Conservation (phyloP, 2,797 vertebrate genomes). For the Microtus californicus region DNA sequence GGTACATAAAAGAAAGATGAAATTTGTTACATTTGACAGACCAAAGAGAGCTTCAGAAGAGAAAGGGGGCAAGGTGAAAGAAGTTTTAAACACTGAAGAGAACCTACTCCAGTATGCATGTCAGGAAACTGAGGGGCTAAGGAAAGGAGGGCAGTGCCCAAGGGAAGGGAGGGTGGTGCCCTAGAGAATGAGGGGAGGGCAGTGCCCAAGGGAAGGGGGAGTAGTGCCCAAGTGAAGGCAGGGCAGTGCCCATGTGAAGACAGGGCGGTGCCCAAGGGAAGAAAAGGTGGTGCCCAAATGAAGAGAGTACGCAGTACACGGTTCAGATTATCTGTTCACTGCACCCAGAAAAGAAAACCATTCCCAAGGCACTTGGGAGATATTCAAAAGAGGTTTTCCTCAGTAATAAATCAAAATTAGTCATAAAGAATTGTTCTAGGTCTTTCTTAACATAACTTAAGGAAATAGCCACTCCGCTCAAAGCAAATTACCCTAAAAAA, state of each 20-base stretch:
- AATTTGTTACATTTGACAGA: background rate
- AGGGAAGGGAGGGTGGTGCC: too few species aligned
- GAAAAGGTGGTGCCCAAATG: background rate
- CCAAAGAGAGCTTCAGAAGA: background rate
- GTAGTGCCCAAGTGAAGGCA: background rate
- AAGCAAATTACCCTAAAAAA: background rate
- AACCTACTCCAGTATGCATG: background rate
- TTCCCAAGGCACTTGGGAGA: background rate
- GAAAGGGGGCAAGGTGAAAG: background rate
- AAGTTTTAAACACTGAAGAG: background rate
- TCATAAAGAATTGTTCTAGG: background rate
- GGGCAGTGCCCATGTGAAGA: background rate
- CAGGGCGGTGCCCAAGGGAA: background rate
- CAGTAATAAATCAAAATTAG: background rate
- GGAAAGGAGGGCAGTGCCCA: background rate
- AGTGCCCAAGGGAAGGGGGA: background rate
- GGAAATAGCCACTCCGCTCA: background rate
- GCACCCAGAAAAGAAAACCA: background rate
- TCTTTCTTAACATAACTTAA: background rate
- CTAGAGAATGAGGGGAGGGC: background rate
- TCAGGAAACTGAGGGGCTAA: background rate
- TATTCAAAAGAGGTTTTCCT: background rate
- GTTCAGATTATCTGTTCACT: background rate
- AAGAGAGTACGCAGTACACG: background rate
- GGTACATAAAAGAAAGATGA: background rate